Conservation (phyloP, 2,797 vertebrate species). For the Acanthurus lineatus region DNA sequence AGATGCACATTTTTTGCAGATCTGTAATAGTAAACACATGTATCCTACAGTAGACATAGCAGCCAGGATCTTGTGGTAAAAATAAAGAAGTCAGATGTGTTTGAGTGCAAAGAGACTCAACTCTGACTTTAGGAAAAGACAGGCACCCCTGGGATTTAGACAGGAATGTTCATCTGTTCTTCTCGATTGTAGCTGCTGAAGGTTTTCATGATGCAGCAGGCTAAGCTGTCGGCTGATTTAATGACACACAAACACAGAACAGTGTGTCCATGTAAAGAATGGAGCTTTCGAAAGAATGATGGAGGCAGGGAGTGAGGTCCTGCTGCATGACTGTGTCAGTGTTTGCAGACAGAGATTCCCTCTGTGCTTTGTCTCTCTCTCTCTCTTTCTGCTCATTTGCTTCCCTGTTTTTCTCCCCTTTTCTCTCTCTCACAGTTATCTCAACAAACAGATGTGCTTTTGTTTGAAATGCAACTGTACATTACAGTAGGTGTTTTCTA, state of each 20-base stretch:
- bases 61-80: background rate
- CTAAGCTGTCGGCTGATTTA: slow-evolving; percentile 38
- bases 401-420: slow-evolving; percentile 50
- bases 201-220: slow-evolving; percentile 52
- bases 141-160: slow-evolving; percentile 47
- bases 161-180: slow-evolving; percentile 65
- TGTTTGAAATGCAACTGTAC: slow-evolving; percentile 73
- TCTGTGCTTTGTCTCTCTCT: slow-evolving; percentile 79
- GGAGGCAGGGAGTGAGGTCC: slow-evolving; percentile 76
- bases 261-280: slow-evolving; percentile 73
- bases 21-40: background rate
- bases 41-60: background rate
- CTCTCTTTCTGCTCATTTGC: slow-evolving; percentile 61
- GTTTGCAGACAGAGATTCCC: slow-evolving; percentile 80
- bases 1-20: background rate
- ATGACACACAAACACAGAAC: slow-evolving; percentile 65
- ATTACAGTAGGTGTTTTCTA: slow-evolving; percentile 61
- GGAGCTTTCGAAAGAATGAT: slow-evolving; percentile 67
- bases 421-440: slow-evolving; percentile 55
- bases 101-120: background rate
- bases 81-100: slow-evolving; percentile 8
- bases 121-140: slow-evolving; percentile 24
- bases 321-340: slow-evolving; percentile 85
- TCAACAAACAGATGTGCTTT: slow-evolving; percentile 74
- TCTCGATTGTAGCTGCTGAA: slow-evolving; percentile 27